These are phyloP conservation scores for Vesta saturnalis DNA, from an alignment of 2,888 invertebrate genomes.

Conservation along the genomic window DNA sequence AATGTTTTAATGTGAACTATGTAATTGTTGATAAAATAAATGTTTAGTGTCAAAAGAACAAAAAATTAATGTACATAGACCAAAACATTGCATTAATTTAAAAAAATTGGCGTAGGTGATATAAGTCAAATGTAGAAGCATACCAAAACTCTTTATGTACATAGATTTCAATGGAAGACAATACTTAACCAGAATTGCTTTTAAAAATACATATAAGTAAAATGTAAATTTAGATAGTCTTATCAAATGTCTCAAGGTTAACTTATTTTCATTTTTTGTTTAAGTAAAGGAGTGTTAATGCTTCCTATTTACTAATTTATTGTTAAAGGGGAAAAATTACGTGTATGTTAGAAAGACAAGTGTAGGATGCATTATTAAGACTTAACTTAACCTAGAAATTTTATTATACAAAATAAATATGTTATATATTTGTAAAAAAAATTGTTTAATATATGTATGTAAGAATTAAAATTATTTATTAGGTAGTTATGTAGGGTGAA, in stretches of 20 bases:
- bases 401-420: conserved; percentile 25
- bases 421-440: conserved; percentile 36
- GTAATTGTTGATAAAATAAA: not conserved
- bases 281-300: not conserved
- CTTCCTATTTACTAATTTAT: too few relatives aligned
- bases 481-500: not conserved
- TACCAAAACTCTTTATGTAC: conserved; percentile 27
- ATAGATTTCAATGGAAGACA: conserved; percentile 29
- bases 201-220: not conserved
- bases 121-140: too few relatives aligned
- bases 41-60: conserved; percentile 1
- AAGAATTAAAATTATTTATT: not conserved
- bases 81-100: not conserved
- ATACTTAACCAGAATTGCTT: conserved; percentile 19
- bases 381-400: not conserved
- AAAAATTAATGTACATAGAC: not conserved
- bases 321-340: not conserved
- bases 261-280: not conserved
- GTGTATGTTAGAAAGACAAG: not conserved
- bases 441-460: conserved; percentile 34
- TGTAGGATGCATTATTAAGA: not conserved
- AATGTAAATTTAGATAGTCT: not conserved
- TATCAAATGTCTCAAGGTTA: not conserved
- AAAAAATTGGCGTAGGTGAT: too few relatives aligned
- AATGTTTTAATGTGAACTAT: conserved; percentile 15